Base-by-base conservation (phyloP, 1,140 invertebrate species). In the Goniozus legneri region DNA sequence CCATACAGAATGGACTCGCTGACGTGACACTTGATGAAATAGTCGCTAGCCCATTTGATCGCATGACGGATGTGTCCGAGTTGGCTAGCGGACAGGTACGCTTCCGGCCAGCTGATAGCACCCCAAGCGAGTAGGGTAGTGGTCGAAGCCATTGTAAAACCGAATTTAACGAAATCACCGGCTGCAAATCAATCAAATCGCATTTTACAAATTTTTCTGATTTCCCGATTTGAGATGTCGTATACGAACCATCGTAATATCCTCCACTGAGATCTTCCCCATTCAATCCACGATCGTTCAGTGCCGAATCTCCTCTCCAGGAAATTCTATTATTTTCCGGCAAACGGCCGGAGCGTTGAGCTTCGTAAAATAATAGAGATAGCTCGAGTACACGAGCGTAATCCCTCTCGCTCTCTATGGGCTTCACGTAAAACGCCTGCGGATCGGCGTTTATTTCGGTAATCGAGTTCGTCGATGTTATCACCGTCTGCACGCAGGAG, bases 181-280 rank as follows among this genome's bases (percentile, higher is more conserved):
- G 82, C 83, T 85, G 54, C 20, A 42, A 45, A 45, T 37, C 22
- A 15, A 31, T 24, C 13, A 19, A 3, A 41, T 44, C 18, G 13
- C 3, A 24, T 1, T n/a, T 32, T 32, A 14, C 12, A 0, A 41
- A 18, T 21, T 37, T 15, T 10, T 12, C 15, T 47, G n/a, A 18
- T 40, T 47, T 12, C 19, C 27, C n/a, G 4, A 20, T 22, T 14
- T 21, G 14, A 44, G 32, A 21, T n/a, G n/a, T n/a, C n/a, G n/a
- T n/a, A n/a, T n/a, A n/a, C n/a, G n/a, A n/a, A 84, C 83, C 82
- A 56, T 85, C 83, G 58, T 85, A 85, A 67, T 84, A 85, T 35
- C 84, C 84, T 33, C 84, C 84, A 10, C 75, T 80, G 8, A 86
- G 64, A 58, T 85, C 83, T 59, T 81, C 77, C 3, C 80, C 80